Conservation (phyloP, 2,113 vertebrate genomes). For the Kryptolebias marmoratus region DNA sequence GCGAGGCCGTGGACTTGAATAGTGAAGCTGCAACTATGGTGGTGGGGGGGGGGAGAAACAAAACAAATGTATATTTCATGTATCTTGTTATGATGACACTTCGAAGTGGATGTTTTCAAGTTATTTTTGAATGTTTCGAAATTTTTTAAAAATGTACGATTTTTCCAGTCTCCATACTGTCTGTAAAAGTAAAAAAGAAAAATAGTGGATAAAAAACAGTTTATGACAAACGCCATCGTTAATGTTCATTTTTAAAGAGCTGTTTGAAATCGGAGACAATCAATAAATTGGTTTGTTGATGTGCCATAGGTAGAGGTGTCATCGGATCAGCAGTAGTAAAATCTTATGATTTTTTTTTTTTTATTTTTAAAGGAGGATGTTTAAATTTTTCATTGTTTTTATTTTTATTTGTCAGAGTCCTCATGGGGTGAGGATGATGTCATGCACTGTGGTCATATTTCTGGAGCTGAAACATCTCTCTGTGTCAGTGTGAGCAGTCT, state of each 20-base stretch:
- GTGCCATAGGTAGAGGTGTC: slow-evolving; percentile 70
- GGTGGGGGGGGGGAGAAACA: neutral
- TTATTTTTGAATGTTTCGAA: slow-evolving; percentile 76
- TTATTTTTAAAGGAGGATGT: neutral
- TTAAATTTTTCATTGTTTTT: neutral
- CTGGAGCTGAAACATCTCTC: slow-evolving; percentile 44
- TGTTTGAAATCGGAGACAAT: slow-evolving; percentile 79
- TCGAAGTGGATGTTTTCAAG: slow-evolving; percentile 68
- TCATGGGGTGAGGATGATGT: slow-evolving; percentile 40
- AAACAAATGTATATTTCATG: slow-evolving; percentile 65
- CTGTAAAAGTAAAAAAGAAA: slow-evolving; percentile 70
- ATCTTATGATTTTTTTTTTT: slow-evolving; percentile 17
- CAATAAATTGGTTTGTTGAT: slow-evolving; percentile 72
- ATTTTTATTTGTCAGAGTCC: slow-evolving; percentile 39
- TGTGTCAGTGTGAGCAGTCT: slow-evolving; percentile 59
- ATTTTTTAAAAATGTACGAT: slow-evolving; percentile 35
- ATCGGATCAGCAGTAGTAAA: slow-evolving; percentile 39
- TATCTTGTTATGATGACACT: slow-evolving; percentile 68
- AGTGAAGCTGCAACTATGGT: slow-evolving; percentile 47
- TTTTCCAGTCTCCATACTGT: slow-evolving; percentile 68
- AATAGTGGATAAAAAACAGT: slow-evolving; percentile 43
- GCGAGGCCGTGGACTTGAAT: slow-evolving; percentile 49
- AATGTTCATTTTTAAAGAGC: slow-evolving; percentile 73
- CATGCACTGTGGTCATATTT: slow-evolving; percentile 60
- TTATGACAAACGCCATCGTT: slow-evolving; percentile 29